These are phyloP conservation scores for Hemithea aestivaria DNA, from an alignment of 2,888 invertebrate genomes.

Conservation along the genomic window DNA sequence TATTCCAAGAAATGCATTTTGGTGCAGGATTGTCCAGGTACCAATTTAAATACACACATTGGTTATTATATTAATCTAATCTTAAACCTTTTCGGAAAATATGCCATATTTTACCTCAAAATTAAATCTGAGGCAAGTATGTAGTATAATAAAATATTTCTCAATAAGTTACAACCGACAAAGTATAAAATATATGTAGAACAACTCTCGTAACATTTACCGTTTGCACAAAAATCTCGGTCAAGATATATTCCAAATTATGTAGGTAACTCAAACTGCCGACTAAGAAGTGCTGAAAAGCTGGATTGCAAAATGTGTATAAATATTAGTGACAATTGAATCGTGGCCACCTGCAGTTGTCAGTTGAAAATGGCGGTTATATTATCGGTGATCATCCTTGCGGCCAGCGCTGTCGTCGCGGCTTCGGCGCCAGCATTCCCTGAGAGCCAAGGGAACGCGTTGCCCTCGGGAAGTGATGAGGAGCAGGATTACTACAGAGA, in stretches of 20 bases:
- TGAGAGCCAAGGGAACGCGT: constrained; percentile 25
- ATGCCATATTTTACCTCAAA: too few relatives aligned
- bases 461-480: too few relatives aligned
- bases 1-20: constrained; percentile 55
- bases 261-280: constrained; percentile 35
- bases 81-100: too few relatives aligned
- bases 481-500: constrained; percentile 34
- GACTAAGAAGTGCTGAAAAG: constrained; percentile 39
- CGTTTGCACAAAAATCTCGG: constrained; percentile 44
- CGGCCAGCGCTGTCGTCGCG: constrained; percentile 29
- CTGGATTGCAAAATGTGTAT: constrained; percentile 44
- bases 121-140: too few relatives aligned
- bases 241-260: constrained; percentile 30
- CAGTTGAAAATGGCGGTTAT: constrained; percentile 50
- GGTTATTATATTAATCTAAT: too few relatives aligned
- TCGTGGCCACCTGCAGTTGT: constrained; percentile 37
- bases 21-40: constrained; percentile 60
- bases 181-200: constrained; percentile 1
- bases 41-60: constrained; percentile 11
- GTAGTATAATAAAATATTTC: too few relatives aligned
- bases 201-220: background rate
- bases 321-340: constrained; percentile 49
- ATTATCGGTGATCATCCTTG: constrained; percentile 32
- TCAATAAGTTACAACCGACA: too few relatives aligned
- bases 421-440: constrained; percentile 36